Evolutionary conservation across 1,140 invertebrate genomes (phyloP), one percentile per base, ranked within the genome.

Genomic region (Drosophila sp.): DNA sequence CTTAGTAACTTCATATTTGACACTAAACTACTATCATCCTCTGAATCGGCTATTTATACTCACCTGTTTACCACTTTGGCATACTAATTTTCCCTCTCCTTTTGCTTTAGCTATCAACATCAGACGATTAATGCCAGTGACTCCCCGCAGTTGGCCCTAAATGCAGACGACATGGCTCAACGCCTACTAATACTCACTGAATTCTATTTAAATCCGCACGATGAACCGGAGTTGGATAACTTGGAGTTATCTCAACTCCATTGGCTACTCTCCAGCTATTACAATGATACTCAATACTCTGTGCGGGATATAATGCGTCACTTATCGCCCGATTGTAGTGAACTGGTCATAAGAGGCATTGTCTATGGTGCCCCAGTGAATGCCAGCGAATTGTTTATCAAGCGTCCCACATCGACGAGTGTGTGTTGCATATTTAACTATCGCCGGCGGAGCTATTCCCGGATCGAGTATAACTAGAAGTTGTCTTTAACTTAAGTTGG

Each of bases 361-460:
- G 67, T 91, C 61, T 90, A 72, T 32, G 91, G 90, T 3, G 33
- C 33, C n/a, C 65, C 69, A 0, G 75, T 91, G 6, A 85, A 91
- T 65, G 72, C 78, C 54, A 85, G 70, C 10, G 72, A 77, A 50
- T 40, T 85, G 54, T 90, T 91, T 47, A 23, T 87, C 27, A 80
- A 90, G 41, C 77, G 90, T 11, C 40, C 78, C 23, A 91, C 89
- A 17, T 79, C 90, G n/a, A 60, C 80, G 30, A 76, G 91, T 69
- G 80, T 89, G 56, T 91, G 91, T 41, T 91, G 91, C 77, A 87
- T 91, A 65, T 91, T 91, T 68, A 91, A 91, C 60, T 91, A 91
- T 54, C 57, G 61, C 2, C 75, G 90, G 0, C 58, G 71, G 0
- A 84, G 84, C 64, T 79, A 90, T 47, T 76, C 84, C 8, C 68